These are phyloP conservation scores for Sprattus sprattus DNA, from an alignment of 2,113 vertebrate genomes.

Conservation along the genomic window DNA sequence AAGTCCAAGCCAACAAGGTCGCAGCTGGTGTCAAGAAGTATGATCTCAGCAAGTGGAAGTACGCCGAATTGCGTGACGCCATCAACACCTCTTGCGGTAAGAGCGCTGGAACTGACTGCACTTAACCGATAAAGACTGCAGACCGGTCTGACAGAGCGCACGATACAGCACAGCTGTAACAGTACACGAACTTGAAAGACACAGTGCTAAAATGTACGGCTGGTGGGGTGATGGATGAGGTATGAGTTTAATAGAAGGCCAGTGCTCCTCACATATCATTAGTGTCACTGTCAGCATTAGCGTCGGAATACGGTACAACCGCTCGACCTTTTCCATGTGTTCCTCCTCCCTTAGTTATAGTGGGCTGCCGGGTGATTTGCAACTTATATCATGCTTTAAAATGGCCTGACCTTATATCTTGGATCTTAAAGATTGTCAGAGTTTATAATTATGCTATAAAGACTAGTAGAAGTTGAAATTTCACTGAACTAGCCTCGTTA, in stretches of 20 bases:
- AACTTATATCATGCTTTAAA: neutral
- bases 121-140: neutral
- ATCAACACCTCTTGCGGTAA: constrained; percentile 99
- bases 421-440: neutral
- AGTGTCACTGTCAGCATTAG: neutral
- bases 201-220: neutral
- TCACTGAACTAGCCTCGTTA: neutral
- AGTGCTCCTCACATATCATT: neutral
- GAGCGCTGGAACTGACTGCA: constrained; percentile 28
- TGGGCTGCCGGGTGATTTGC: neutral
- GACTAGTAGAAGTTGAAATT: neutral
- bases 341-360: neutral
- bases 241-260: neutral
- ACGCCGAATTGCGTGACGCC: constrained; percentile 94
- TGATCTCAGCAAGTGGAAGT: constrained; percentile 98
- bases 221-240: no score
- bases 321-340: neutral
- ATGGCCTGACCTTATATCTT: neutral
- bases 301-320: neutral
- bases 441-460: neutral
- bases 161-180: neutral
- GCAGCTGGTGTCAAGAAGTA: constrained; percentile 89
- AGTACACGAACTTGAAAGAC: neutral
- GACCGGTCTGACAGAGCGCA: neutral
- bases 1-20: constrained; percentile 94